Evolutionary conservation across 2,113 vertebrate species (phyloP), one percentile per base, ranked within the genome.

Genomic region (Otolemur garnettii): DNA sequence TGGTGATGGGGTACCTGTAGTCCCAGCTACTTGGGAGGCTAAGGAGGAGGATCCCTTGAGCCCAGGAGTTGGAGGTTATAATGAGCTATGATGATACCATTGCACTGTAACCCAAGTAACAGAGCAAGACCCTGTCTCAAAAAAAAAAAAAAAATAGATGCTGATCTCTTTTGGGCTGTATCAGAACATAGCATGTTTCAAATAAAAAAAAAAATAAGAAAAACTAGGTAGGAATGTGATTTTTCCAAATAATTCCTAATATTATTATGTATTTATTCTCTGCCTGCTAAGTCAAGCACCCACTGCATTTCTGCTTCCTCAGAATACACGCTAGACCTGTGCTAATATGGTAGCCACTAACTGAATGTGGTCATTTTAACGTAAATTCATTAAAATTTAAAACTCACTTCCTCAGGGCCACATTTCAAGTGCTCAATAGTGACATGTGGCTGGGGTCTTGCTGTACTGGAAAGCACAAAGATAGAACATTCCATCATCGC

Each of bases 361-460:
- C 45, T 28, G 17, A 62, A 10, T 38, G 33, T 50, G 71, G 21
- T 30, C 35, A 38, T 74, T 21, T 82, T 82, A 50, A 38, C 59
- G 10, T 28, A 77, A 87, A 79, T 78, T 45, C 71, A 62, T 86
- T 92, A 68, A 85, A 95, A 28, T 33, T n/a, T 62, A 68, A 59
- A 89, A 42, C 35, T 88, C 83, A 55, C 1, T 21, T 80, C 53
- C 80, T 91, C 22, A 30, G 13, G 33, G 59, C 26, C 68, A 72
- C 71, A 81, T 75, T 69, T 90, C n/a, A 64, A 50, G 68, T 33
- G 28, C 85, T 96, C 50, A 50, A 2, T 45, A 64, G 45, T 13
- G n/a, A 77, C 28, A 3, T 15, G 12, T 62, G 74, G 42, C 35
- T 53, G 38, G 22, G 42, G 59, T 77, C 59, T 69, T 69, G 59